Base-by-base conservation (phyloP, 2,797 vertebrate species). In the Chelon auratus region DNA sequence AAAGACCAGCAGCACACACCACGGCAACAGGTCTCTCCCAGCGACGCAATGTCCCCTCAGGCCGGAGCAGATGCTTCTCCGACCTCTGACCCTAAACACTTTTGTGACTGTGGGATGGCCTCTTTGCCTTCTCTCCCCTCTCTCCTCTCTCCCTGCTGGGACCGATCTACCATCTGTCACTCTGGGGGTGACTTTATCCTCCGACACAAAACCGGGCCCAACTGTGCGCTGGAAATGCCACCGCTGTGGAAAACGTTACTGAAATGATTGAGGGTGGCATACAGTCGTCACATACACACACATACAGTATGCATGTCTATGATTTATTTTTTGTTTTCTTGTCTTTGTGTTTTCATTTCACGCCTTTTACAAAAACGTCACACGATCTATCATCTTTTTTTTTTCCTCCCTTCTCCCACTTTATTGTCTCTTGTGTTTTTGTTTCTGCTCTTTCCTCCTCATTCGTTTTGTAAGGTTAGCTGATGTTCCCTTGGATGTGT, bases 1-100 rank as follows among this genome's bases (percentile, higher is more conserved):
- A 87, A 83, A 79, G 77, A 82, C 82, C 63, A 67, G 82, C 84
- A 89, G 84, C 88, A 80, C 87, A 87, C 86, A 91, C 84, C 87
- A 89, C 90, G 84, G 94, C 94, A 96, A 95, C 95, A 93, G 94
- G 93, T 93, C 82, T 84, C 81, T 84, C 75, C 24, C 89, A 91
- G 91, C 82, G 42, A 82, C 93, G 95, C 92, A 94, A 96, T 96
- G 96, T 80, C 62, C 91, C 92, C 93, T 93, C 91, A 86, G 91
- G 94, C 90, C 39, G 17, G 93, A 96, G 95, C 97, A 98, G 97
- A 98, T 98, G 97, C 95, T 95, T 91, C 90, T 63, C 75, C 0
- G 95, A 97, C 95, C 97, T 95, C 89, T 96, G 93, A 97, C 95
- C 96, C 91, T 17, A 80, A 94, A 89, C 93, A 96, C 93, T 96